phyloP scores from a whole-genome alignment of 2,888 invertebrate species.

The Drosophila neutralis region DNA sequence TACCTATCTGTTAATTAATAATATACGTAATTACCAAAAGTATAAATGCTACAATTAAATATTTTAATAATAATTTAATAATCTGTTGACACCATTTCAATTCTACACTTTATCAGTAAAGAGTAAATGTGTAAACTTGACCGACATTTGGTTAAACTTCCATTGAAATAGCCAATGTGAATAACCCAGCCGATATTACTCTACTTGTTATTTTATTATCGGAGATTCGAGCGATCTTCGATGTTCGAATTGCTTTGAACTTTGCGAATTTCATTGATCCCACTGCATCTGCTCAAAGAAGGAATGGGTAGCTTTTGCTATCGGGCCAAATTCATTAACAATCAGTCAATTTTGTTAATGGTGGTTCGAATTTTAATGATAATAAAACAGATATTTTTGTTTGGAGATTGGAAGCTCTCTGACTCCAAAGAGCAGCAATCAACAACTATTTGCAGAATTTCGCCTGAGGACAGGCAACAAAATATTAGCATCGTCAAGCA shows the following conservation, averaged over 20 bases:
- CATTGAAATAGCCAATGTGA: too few species aligned
- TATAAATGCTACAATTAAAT: not conserved
- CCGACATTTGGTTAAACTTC: too few species aligned
- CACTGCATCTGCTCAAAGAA: too few species aligned
- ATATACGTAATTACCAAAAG: not conserved
- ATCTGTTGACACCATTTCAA: not conserved
- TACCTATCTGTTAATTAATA: not conserved
- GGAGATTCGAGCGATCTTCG: not conserved
- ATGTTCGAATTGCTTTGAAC: constrained; percentile 1
- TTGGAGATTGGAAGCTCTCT: not conserved
- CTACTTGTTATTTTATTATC: too few species aligned
- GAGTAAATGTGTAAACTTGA: too few species aligned
- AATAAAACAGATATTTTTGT: not conserved
- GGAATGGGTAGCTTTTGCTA: too few species aligned
- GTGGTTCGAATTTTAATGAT: not conserved
- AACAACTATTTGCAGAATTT: not conserved
- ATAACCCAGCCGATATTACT: too few species aligned
- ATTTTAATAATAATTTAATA: not conserved
- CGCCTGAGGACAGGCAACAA: not conserved
- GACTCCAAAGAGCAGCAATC: not conserved
- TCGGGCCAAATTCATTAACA: too few species aligned
- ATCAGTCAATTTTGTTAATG: not conserved
- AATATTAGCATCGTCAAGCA: not conserved
- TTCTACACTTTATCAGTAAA: not conserved
- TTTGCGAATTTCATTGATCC: not conserved